Percentiles rank a stretch among this genome's conserved stretches.
phyloP scores from a whole-genome alignment of 2,888 invertebrate species.

The Chloroclystis v-ata region DNA sequence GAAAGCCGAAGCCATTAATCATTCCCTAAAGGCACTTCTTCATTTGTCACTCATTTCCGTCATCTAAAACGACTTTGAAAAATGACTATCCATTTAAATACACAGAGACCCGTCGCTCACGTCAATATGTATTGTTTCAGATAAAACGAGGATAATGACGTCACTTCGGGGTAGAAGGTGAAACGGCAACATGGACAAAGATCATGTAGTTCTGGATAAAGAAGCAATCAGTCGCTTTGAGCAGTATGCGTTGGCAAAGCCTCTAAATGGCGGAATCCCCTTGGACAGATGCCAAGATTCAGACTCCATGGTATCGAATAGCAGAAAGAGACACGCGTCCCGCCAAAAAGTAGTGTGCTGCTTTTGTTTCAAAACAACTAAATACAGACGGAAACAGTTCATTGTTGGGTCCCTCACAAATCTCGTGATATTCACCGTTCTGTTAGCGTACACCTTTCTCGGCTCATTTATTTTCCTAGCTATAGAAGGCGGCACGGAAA shows the following conservation, averaged over 20 bases:
- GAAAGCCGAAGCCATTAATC: conserved; percentile 54
- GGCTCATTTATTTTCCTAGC: conserved; percentile 91
- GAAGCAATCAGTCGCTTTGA: conserved; percentile 74
- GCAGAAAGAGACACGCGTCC: conserved; percentile 70
- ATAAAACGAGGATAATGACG: conserved; percentile 55
- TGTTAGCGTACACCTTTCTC: conserved; percentile 87
- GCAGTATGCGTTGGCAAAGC: conserved; percentile 72
- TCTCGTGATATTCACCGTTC: conserved; percentile 87
- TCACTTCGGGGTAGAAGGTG: conserved; percentile 50
- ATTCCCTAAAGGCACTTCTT: conserved; percentile 52
- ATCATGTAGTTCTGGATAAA: conserved; percentile 73
- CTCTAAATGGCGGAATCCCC: conserved; percentile 72
- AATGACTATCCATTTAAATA: conserved; percentile 53
- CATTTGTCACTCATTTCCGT: conserved; percentile 64
- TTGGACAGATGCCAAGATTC: conserved; percentile 76
- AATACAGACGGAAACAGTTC: conserved; percentile 78
- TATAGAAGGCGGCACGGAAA: conserved; percentile 84
- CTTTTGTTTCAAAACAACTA: conserved; percentile 77
- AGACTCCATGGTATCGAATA: conserved; percentile 71
- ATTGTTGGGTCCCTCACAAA: conserved; percentile 87
- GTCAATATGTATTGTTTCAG: conserved; percentile 63
- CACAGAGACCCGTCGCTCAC: conserved; percentile 31
- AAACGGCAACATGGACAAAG: conserved; percentile 64
- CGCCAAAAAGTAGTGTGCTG: conserved; percentile 75
- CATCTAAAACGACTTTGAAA: conserved; percentile 59